Conservation (phyloP, 1,140 invertebrate species). For the Heliconius melpomene region DNA sequence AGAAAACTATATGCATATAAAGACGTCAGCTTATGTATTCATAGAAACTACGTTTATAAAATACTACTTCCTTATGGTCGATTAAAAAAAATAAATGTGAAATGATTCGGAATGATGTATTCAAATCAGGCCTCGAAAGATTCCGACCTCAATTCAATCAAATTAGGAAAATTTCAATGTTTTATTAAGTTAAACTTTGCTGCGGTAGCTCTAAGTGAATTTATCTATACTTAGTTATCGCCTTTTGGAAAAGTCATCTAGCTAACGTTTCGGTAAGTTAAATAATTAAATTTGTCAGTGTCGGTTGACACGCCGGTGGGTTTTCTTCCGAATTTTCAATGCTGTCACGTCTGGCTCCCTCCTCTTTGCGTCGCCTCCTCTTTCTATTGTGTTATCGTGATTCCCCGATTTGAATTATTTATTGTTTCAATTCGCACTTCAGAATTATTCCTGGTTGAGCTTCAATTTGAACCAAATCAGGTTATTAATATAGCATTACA, state of each 20-base stretch:
- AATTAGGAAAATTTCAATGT: constrained; percentile 79
- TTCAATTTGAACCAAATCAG: constrained; percentile 33
- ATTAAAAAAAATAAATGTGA: constrained; percentile 24
- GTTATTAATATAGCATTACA: constrained; percentile 10
- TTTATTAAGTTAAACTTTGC: constrained; percentile 80
- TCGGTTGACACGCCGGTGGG: constrained; percentile 71
- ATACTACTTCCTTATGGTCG: background rate
- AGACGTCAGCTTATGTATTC: background rate
- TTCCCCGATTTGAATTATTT: constrained; percentile 79
- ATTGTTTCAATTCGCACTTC: constrained; percentile 76
- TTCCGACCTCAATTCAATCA: constrained; percentile 69
- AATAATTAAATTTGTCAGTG: constrained; percentile 80
- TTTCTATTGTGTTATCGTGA: constrained; percentile 72
- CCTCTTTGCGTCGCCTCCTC: constrained; percentile 40
- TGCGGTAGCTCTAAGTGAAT: constrained; percentile 77
- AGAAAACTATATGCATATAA: background rate
- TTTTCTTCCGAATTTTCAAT: constrained; percentile 73
- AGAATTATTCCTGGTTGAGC: constrained; percentile 44
- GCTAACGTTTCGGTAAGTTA: constrained; percentile 79
- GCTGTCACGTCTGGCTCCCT: constrained; percentile 64
- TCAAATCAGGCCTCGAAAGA: constrained; percentile 67
- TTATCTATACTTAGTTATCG: constrained; percentile 80
- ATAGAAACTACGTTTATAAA: background rate
- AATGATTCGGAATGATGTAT: constrained; percentile 68
- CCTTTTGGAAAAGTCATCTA: constrained; percentile 75